Evolutionary conservation across 2,888 invertebrate species (phyloP), one percentile per base, ranked within the genome.

Genomic region (Epirrita christyi): DNA sequence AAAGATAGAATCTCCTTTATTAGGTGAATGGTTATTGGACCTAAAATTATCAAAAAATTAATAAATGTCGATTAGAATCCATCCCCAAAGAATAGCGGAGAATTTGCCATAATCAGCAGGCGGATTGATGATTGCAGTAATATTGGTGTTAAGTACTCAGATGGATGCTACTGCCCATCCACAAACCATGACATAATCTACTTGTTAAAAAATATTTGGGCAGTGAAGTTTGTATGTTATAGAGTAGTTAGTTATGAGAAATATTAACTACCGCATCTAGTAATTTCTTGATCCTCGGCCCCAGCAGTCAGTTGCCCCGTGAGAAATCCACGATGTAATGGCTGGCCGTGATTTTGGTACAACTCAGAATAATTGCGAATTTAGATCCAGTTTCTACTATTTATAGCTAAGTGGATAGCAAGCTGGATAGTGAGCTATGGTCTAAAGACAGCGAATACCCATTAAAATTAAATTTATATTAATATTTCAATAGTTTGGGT

Each of bases 301-400:
- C 68, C 70, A 62, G 73, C 76, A 72, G 73, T 66, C 72, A 69
- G 80, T 73, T 80, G 78, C 81, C 84, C 83, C 83, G 81, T 83
- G 85, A 86, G 86, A 85, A 83, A 82, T 85, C 72, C 75, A 63
- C 73, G 65, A 67, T 66, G 76, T 76, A 80, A 80, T 79, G 68
- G 73, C 66, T 53, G 62, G 8, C 71, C 67, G 68, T 75, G 79
- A 83, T 81, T 80, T 75, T 64, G 70, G 76, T 74, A 76, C 46
- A 72, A 77, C 71, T 70, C 67, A 65, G 66, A 72, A 81, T 85
- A 81, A 82, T 82, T 82, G 78, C 72, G 65, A 80, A 78, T 80
- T 79, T 79, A 79, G 75, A 72, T 68, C 66, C 70, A 65, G 64
- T 68, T 66, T 49, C n/a, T 40, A 27, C 54, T 61, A 57, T 61